These are phyloP conservation scores for Cremastinae sp. DNA, from an alignment of 2,888 invertebrate genomes.

Conservation along the genomic window DNA sequence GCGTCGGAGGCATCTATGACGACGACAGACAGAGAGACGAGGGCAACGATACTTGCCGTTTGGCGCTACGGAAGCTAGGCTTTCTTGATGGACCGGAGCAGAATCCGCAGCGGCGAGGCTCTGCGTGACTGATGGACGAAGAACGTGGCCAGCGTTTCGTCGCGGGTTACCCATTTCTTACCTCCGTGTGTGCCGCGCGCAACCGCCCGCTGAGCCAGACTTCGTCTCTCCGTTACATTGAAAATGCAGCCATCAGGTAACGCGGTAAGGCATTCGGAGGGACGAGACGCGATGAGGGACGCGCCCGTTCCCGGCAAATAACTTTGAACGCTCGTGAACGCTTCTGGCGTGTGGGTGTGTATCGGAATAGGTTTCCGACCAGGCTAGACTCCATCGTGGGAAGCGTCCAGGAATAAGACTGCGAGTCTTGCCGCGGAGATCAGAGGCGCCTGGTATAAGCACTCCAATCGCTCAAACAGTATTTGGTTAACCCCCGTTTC, in stretches of 20 bases:
- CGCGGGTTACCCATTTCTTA: constrained; percentile 46
- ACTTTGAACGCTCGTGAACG: constrained; percentile 24
- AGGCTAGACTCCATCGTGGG: constrained; percentile 25
- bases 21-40: constrained; percentile 5
- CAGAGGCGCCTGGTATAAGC: constrained; percentile 25
- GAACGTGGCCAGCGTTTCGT: constrained; percentile 29
- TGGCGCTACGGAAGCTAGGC: constrained; percentile 32
- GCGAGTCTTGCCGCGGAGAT: background rate
- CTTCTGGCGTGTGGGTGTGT: constrained; percentile 40
- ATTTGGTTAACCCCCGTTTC: background rate
- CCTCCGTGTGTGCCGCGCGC: constrained; percentile 26
- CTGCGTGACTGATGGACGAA: constrained; percentile 31
- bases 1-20: constrained; percentile 22
- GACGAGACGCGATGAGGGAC: constrained; percentile 23
- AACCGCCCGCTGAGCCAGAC: constrained; percentile 47
- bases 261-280: constrained; percentile 41
- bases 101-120: constrained; percentile 6
- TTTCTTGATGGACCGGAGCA: constrained; percentile 36
- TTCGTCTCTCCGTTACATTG: constrained; percentile 24
- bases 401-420: constrained; percentile 21
- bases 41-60: constrained; percentile 10
- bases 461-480: background rate
- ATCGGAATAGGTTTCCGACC: constrained; percentile 31
- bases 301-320: constrained; percentile 25
- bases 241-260: constrained; percentile 52